Evolutionary conservation across 2,888 invertebrate species (phyloP).

Genomic region (Oligia latruncula): DNA sequence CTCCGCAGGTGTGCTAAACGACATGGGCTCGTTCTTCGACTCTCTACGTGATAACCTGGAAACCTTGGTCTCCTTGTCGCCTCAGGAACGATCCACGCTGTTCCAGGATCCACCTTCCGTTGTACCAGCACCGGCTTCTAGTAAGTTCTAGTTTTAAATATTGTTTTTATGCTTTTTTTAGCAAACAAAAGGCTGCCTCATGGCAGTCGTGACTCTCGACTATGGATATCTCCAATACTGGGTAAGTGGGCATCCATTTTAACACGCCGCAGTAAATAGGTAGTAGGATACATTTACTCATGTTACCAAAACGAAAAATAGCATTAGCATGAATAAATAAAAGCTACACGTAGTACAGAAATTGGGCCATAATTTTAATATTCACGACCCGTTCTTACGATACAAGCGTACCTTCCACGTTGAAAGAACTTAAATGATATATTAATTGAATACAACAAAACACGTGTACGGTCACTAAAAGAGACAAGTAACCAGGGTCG

Average conservation of each 20-base stretch:
- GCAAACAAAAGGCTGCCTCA: background rate
- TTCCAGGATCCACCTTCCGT: constrained; percentile 83
- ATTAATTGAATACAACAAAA: constrained; percentile 20
- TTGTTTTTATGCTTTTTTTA: background rate
- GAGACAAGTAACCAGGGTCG: too few species aligned
- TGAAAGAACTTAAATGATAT: constrained; percentile 1
- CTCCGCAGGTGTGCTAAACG: constrained; percentile 86
- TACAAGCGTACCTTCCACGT: constrained; percentile 3
- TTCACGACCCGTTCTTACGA: constrained; percentile 14
- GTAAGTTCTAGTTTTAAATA: constrained; percentile 68
- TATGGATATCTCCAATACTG: background rate
- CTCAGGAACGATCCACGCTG: constrained; percentile 79
- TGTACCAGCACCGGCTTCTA: constrained; percentile 77
- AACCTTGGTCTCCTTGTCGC: constrained; percentile 83
- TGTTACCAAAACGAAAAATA: constrained; percentile 3
- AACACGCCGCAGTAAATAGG: background rate
- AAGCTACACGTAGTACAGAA: constrained; percentile 14
- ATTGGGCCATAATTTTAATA: constrained; percentile 34
- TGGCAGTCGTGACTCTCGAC: background rate
- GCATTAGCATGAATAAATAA: constrained; percentile 1
- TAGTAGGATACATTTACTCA: background rate
- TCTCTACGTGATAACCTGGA: constrained; percentile 87
- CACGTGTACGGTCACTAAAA: background rate
- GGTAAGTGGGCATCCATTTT: background rate
- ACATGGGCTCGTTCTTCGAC: constrained; percentile 89